These are phyloP conservation scores for Hydrocynus forskahlii DNA, from an alignment of 2,797 vertebrate species.

Conservation along the genomic window DNA sequence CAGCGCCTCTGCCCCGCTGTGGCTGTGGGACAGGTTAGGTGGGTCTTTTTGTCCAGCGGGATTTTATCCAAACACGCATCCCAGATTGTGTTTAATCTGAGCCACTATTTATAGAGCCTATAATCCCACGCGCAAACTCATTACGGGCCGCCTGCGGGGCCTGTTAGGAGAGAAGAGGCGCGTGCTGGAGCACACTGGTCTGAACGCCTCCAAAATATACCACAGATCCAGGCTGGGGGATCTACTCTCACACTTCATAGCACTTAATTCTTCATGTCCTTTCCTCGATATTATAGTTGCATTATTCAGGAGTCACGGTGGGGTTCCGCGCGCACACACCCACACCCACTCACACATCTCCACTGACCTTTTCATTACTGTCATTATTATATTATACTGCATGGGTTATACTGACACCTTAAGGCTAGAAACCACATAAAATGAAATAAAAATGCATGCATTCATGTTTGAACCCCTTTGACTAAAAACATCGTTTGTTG, in stretches of 20 bases:
- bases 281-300: not conserved
- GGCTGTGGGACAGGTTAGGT: not conserved
- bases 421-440: too few species aligned
- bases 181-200: not conserved
- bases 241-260: not conserved
- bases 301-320: not conserved
- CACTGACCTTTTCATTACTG: too few species aligned
- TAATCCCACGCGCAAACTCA: conserved; percentile 42
- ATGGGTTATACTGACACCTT: too few species aligned
- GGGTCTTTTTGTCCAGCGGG: conserved; percentile 2
- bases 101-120: conserved; percentile 52
- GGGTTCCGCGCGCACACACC: too few species aligned
- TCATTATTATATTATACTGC: too few species aligned
- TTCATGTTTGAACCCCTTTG: too few species aligned
- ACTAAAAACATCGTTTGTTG: too few species aligned
- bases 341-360: too few species aligned
- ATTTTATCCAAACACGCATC: conserved; percentile 36
- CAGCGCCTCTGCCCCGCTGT: not conserved
- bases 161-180: not conserved
- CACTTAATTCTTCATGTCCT: too few species aligned
- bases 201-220: not conserved
- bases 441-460: too few species aligned
- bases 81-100: conserved; percentile 49
- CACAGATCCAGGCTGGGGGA: not conserved
- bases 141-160: conserved; percentile 9